Percentiles rank a stretch among this genome's conserved stretches.
Evolutionary conservation across 2,113 vertebrate species (phyloP).

Genomic region (Alaudala cheleensis): DNA sequence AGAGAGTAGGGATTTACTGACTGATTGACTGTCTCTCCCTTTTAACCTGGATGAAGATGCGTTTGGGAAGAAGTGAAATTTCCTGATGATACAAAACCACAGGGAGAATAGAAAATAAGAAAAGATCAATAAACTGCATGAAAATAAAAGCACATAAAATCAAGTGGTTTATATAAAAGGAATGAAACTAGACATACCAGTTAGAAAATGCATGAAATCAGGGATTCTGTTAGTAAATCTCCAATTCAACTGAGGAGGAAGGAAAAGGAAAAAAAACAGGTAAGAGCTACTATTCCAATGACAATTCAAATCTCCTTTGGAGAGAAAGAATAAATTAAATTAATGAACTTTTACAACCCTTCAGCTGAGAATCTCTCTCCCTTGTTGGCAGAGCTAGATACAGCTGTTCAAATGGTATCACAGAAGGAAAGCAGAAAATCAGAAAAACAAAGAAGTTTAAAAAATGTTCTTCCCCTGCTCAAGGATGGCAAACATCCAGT

Average conservation of each 20-base stretch:
- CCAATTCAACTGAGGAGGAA: neutral
- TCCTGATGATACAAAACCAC: conserved; percentile 17
- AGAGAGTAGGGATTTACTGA: conserved; percentile 60
- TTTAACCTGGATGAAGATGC: conserved; percentile 51
- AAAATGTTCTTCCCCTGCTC: neutral
- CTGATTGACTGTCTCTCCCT: conserved; percentile 62
- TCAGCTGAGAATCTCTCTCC: conserved; percentile 8
- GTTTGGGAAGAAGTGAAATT: neutral
- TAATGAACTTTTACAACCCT: conserved; percentile 21
- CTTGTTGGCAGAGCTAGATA: neutral
- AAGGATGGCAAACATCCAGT: neutral
- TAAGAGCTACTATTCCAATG: neutral
- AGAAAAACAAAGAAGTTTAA: neutral
- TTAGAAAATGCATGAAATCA: neutral
- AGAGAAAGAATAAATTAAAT: conserved; percentile 42
- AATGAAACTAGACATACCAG: neutral
- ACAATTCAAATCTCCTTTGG: neutral
- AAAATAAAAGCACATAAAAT: neutral
- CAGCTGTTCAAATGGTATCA: conserved; percentile 30
- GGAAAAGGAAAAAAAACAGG: neutral
- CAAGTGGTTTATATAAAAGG: conserved; percentile 10
- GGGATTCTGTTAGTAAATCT: neutral
- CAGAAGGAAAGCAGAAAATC: neutral
- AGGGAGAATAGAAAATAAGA: neutral
- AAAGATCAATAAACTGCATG: neutral